phyloP scores from a whole-genome alignment of 2,888 invertebrate species.

The Orthosia cruda region DNA sequence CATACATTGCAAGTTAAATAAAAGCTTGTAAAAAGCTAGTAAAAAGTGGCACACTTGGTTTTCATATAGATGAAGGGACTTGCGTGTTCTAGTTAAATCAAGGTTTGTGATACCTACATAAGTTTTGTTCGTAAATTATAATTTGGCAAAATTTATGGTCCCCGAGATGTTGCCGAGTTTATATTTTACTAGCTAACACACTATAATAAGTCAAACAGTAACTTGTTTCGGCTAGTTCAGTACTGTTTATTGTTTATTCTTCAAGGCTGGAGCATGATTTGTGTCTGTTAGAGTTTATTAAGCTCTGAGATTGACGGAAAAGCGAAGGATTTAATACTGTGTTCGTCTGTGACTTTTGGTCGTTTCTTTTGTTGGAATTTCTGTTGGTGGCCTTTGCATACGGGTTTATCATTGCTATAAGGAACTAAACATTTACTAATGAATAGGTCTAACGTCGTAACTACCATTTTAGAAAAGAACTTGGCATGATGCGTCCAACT shows the following conservation, averaged over 20 bases:
- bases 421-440: background rate
- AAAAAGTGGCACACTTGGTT: too few relatives aligned
- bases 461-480: too few relatives aligned
- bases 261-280: conserved; percentile 36
- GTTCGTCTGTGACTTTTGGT: conserved; percentile 1
- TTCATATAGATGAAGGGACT: too few relatives aligned
- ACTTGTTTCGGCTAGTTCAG: conserved; percentile 55
- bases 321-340: conserved; percentile 13
- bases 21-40: too few relatives aligned
- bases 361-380: background rate
- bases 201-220: conserved; percentile 41
- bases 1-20: too few relatives aligned
- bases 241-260: conserved; percentile 44
- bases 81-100: too few relatives aligned
- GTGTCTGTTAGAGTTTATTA: conserved; percentile 37
- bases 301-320: too few relatives aligned
- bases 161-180: conserved; percentile 51
- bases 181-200: conserved; percentile 62
- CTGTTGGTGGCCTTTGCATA: background rate
- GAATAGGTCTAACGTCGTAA: background rate
- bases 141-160: conserved; percentile 62
- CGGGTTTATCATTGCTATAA: background rate
- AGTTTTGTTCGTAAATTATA: conserved; percentile 65
- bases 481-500: too few relatives aligned
- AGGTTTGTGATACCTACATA: conserved; percentile 28